Base-by-base conservation (phyloP, 2,113 vertebrate species). In the Cyprinodon tularosa region DNA sequence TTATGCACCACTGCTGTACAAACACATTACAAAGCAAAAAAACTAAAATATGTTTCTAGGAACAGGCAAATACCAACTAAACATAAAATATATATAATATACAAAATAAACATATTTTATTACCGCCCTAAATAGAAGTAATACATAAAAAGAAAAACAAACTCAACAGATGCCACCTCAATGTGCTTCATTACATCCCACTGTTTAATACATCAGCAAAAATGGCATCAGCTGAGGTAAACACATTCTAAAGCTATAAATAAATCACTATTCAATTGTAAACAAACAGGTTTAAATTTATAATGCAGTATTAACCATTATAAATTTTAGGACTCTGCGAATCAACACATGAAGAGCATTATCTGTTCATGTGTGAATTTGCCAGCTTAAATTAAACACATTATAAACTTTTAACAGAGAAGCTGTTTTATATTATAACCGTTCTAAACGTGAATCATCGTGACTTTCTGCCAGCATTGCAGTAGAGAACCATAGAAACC, bases 401-500 rank as follows among this genome's bases (percentile, higher is more conserved):
- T 44, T 70, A 6, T 53, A 57, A 67, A 3, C 47, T 38, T 66
- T 65, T 12, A n/a, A 78, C 38, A 65, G 12, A 72, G 0, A 36
- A 85, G 20, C 5, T 15, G 36, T 65, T 36, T 20, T 67, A 3
- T 20, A 44, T 53, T 69, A 15, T 64, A 7, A 62, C 39, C 17
- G n/a, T n/a, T n/a, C n/a, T n/a, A n/a, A n/a, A n/a, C n/a, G 12
- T 40, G 14, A 71, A 14, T 47, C n/a, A 59, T 83, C 72, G 78
- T 0, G 4, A 66, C 61, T 83, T 88, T 0, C 1, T 61, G 45
- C 88, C 74, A 38, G 85, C 83, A 0, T 83, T 1, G 3, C 81
- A 81, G 86, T 93, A 94, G 64, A 94, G 83, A 72, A 85, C 47
- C 91, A 94, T 92, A 0, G 93, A 92, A 47, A 92, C 90, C 74